Conservation (phyloP, 1,140 invertebrate genomes). For the Drosophila sp. region DNA sequence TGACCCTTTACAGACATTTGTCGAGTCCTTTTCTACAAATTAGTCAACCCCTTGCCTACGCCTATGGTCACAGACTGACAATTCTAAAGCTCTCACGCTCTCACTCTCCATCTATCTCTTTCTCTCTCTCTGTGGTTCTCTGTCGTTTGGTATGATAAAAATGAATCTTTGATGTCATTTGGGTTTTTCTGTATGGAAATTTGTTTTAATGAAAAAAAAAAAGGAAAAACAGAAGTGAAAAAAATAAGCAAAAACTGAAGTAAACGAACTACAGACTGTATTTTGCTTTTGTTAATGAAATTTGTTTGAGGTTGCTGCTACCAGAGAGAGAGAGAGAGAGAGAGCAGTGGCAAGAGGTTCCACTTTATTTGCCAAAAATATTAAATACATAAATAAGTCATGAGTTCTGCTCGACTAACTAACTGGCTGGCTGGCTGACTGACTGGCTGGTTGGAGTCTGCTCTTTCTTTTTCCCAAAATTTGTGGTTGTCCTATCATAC, state of each 20-base stretch:
- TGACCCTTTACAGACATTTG: too few species aligned
- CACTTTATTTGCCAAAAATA: constrained; percentile 73
- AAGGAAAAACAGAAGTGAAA: constrained; percentile 11
- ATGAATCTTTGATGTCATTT: constrained; percentile 80
- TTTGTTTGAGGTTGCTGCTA: constrained; percentile 39
- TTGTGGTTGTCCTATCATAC: neutral
- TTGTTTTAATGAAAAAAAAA: constrained; percentile 73
- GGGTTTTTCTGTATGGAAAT: constrained; percentile 69
- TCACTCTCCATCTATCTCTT: neutral
- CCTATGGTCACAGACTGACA: constrained; percentile 35
- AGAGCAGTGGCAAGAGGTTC: constrained; percentile 3
- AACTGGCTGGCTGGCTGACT: neutral
- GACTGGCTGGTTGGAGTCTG: neutral
- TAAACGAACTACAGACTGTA: constrained; percentile 38
- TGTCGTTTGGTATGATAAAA: constrained; percentile 58
- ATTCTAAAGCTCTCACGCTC: constrained; percentile 29
- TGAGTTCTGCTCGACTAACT: constrained; percentile 21
- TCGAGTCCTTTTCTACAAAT: neutral
- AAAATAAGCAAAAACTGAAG: constrained; percentile 10
- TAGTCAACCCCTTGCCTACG: constrained; percentile 1
- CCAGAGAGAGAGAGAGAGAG: constrained; percentile 8
- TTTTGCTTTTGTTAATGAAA: constrained; percentile 71
- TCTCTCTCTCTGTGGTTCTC: neutral
- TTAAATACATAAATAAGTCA: constrained; percentile 74
- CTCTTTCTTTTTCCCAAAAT: neutral